Evolutionary conservation across 2,113 vertebrate species (phyloP), one percentile per base, ranked within the genome.

Genomic region (Hyperoodon ampullatus): DNA sequence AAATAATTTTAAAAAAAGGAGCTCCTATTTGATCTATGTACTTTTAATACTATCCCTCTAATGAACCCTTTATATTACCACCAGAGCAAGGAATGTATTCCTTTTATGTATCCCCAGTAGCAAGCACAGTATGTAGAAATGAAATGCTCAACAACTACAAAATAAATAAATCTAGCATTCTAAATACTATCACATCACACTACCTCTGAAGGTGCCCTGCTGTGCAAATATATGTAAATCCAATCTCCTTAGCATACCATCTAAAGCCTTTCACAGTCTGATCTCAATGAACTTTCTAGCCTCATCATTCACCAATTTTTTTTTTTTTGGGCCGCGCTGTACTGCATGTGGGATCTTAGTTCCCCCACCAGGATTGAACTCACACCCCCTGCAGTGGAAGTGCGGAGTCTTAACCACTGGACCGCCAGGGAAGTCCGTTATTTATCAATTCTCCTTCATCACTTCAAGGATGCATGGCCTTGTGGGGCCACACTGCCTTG

Each of bases 141-240:
- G 55, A 91, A 26, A 61, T 58, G 6, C 18, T 88, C 70, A 88
- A 26, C 61, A 82, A 84, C 28, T 90, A 50, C 33, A 68, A 77
- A 90, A 39, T 68, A 71, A 92, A 95, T 96, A 81, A 83, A 75
- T 61, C 19, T 39, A 89, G 44, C 33, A 50, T 65, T 82, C 50
- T 58, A 88, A 94, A 78, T n/a, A 88, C 50, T 58, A 93, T 66
- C 50, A 63, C 63, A 53, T 35, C 18, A 74, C 28, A 82, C 71
- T 13, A 60, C 5, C 23, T 94, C 61, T 10, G 10, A 81, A 72
- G 44, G 47, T 0, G 8, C 14, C 19, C 9, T 68, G 63, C n/a
- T 44, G n/a, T 16, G 23, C 15, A 70, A n/a, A 88, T 8, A 13
- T 23, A 87, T 9, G 44, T 26, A 60, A 63, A 70, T 58, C 80